Conservation (phyloP, 2,113 vertebrate species). For the Syngnathus floridae region DNA sequence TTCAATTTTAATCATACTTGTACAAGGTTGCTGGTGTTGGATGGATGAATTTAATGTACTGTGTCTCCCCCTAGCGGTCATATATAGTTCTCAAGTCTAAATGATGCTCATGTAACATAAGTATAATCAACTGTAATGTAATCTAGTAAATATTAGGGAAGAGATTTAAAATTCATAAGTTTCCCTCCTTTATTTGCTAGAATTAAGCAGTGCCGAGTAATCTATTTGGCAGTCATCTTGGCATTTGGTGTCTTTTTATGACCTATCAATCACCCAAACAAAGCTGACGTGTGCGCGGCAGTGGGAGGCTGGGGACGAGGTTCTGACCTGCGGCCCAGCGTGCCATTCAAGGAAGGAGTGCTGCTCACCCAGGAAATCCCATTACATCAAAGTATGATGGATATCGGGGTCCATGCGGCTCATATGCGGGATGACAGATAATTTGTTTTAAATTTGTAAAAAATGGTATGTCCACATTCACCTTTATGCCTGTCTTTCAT, state of each 20-base stretch:
- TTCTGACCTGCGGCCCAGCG: conserved; percentile 66
- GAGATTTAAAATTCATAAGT: background rate
- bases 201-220: conserved; percentile 21
- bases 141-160: background rate
- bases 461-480: conserved; percentile 40
- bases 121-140: background rate
- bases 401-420: conserved; percentile 60
- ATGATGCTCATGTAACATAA: background rate
- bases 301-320: conserved; percentile 36
- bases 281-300: conserved; percentile 49
- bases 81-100: background rate
- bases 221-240: conserved; percentile 33
- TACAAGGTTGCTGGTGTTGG: background rate
- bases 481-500: conserved; percentile 47
- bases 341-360: conserved; percentile 71
- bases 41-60: conserved; percentile 55
- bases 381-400: conserved; percentile 75
- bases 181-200: conserved; percentile 2
- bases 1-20: background rate
- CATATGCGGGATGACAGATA: conserved; percentile 69
- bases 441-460: conserved; percentile 68
- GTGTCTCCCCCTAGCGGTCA: conserved; percentile 66
- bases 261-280: conserved; percentile 68
- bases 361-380: conserved; percentile 69
- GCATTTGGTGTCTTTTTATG: conserved; percentile 57